These are phyloP conservation scores for Lophius americanus DNA, from an alignment of 2,797 vertebrate genomes.

Conservation along the genomic window DNA sequence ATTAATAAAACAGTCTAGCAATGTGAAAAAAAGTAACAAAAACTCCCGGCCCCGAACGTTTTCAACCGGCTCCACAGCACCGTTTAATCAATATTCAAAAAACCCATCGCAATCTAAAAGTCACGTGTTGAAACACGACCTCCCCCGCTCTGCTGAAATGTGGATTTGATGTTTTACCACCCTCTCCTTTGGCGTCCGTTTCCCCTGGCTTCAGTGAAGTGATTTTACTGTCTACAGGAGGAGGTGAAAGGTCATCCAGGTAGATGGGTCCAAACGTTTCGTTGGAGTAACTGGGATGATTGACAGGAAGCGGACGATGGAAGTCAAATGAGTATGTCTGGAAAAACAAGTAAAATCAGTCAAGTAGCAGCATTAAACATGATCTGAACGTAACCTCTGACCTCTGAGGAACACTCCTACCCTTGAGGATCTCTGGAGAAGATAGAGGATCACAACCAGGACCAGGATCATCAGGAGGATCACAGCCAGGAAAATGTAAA, in stretches of 20 bases:
- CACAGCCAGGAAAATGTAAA: constrained; percentile 48
- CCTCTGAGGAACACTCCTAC: constrained; percentile 29
- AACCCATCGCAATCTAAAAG: no score
- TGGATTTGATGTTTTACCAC: constrained; percentile 17
- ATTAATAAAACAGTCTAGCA: no score
- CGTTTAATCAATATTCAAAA: no score
- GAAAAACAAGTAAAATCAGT: not conserved
- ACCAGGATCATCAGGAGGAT: constrained; percentile 49
- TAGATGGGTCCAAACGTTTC: constrained; percentile 64
- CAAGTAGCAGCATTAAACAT: no score
- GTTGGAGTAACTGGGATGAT: constrained; percentile 12
- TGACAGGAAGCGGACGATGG: constrained; percentile 23
- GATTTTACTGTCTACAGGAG: constrained; percentile 40
- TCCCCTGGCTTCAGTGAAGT: constrained; percentile 20
- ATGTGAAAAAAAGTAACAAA: no score
- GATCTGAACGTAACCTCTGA: no score
- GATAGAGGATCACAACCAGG: constrained; percentile 58
- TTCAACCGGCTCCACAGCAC: no score
- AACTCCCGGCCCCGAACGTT: no score
- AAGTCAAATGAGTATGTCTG: constrained; percentile 72
- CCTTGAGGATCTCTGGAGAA: constrained; percentile 52
- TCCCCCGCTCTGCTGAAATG: no score
- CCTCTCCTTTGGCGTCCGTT: constrained; percentile 18
- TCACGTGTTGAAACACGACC: no score
- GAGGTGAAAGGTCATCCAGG: constrained; percentile 48